Evolutionary conservation across 1,140 invertebrate genomes (phyloP), one percentile per base, ranked within the genome.

Genomic region (Temnothorax longispinosus): DNA sequence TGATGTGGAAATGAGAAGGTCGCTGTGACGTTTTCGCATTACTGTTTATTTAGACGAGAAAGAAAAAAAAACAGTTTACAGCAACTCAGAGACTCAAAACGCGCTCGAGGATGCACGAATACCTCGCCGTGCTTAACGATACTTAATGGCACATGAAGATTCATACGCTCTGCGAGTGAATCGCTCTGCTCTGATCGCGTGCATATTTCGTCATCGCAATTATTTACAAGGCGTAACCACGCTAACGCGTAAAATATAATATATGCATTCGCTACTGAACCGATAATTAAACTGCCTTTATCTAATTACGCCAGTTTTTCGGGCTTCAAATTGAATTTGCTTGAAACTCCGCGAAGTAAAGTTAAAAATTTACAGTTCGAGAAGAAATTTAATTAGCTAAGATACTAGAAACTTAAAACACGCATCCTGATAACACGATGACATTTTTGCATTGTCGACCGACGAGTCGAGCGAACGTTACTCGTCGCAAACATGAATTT

Each of bases 31-130:
- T 86, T 85, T 88, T 87, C 56, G 50, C 58, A 88, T 86, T 90
- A 88, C 21, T 76, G 72, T 91, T 91, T 91, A 91, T 91, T 91
- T 64, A 74, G 72, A 88, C 58, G 82, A 32, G 44, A 74, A 72
- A 74, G 58, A n/a, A 72, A 21, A 71, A 41, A 72, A 82, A 80
- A 44, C 72, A 77, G 84, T 88, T 90, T 91, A 91, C 90, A 91
- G 80, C 74, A 78, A 78, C 60, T 85, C 56, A 52, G 35, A 62
- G 52, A 74, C 27, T 27, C 65, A 58, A 89, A 84, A 56, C 58
- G 77, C 60, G 85, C 54, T 87, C 10, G 60, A 86, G 8, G 38
- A 74, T 15, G 15, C 78, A 60, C 41, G 35, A 38, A 76, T 56
- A 77, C 41, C 27, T 62, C 54, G 69, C 27, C 54, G 41, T 13